Percentiles rank a stretch among this genome's conserved stretches.
These are phyloP conservation scores for Torymus auratus DNA, from an alignment of 2,888 invertebrate species.

Conservation along the genomic window DNA sequence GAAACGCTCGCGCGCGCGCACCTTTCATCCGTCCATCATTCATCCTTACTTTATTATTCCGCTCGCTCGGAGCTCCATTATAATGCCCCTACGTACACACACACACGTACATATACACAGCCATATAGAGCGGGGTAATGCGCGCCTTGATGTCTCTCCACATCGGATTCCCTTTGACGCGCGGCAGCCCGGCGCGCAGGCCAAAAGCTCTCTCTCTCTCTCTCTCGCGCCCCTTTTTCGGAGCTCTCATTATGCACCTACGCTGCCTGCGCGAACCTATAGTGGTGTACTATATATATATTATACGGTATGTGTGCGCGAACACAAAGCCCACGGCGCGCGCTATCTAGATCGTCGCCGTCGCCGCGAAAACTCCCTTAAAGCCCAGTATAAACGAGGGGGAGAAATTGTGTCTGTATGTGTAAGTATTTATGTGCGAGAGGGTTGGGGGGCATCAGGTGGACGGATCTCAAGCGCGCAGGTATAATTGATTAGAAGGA, in stretches of 20 bases:
- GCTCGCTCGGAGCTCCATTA: constrained; percentile 19
- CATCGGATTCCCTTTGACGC: constrained; percentile 35
- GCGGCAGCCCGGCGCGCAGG: background rate
- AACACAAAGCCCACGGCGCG: constrained; percentile 12
- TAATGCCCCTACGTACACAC: constrained; percentile 2
- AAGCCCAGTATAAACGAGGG: constrained; percentile 18
- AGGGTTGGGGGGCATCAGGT: constrained; percentile 5
- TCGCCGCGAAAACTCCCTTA: constrained; percentile 22
- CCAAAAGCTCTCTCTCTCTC: constrained; percentile 7
- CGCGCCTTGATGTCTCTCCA: background rate
- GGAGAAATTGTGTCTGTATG: background rate
- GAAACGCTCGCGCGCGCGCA: no score
- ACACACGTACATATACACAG: no score
- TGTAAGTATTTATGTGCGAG: no score
- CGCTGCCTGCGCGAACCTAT: background rate
- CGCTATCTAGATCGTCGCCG: constrained; percentile 32
- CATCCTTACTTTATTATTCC: constrained; percentile 42
- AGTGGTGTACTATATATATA: no score
- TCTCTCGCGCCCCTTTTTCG: background rate
- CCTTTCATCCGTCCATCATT: constrained; percentile 47
- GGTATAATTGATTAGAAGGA: constrained; percentile 48
- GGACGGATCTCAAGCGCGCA: constrained; percentile 19
- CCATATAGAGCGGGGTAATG: no score
- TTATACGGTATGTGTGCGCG: no score
- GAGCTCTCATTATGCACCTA: constrained; percentile 44